Percentiles rank a stretch among this genome's conserved stretches.
Evolutionary conservation across 2,113 vertebrate species (phyloP).

Genomic region (Dermatemys mawii): DNA sequence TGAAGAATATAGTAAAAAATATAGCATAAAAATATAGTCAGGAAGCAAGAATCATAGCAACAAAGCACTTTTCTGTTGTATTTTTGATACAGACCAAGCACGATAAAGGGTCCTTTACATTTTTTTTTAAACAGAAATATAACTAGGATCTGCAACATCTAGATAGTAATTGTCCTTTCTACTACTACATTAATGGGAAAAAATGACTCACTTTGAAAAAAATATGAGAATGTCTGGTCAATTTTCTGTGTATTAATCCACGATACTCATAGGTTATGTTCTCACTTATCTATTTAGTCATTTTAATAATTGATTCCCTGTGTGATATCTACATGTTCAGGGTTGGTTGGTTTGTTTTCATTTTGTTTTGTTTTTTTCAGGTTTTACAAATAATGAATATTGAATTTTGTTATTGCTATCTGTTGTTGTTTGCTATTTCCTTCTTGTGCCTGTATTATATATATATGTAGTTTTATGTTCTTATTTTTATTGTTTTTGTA

Average conservation of each 20-base stretch:
- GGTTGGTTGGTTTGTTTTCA: neutral
- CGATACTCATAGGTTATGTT: neutral
- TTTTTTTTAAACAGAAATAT: neutral
- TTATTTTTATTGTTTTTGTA: neutral
- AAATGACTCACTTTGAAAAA: neutral
- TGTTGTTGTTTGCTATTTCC: neutral
- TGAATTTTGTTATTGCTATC: neutral
- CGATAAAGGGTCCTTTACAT: neutral
- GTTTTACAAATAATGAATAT: neutral
- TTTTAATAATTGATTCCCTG: neutral
- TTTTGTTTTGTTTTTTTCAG: neutral
- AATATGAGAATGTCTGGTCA: neutral
- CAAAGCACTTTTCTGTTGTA: neutral
- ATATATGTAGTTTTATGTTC: neutral
- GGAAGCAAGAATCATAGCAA: neutral
- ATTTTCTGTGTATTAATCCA: neutral
- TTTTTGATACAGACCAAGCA: neutral
- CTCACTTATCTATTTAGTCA: neutral
- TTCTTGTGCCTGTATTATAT: neutral
- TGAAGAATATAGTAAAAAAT: neutral
- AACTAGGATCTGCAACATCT: neutral
- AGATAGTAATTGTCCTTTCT: neutral
- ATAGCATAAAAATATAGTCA: neutral
- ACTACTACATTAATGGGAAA: neutral
- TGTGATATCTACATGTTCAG: neutral